Evolutionary conservation across 2,113 vertebrate species (phyloP).

Genomic region (Tragelaphus scriptus): DNA sequence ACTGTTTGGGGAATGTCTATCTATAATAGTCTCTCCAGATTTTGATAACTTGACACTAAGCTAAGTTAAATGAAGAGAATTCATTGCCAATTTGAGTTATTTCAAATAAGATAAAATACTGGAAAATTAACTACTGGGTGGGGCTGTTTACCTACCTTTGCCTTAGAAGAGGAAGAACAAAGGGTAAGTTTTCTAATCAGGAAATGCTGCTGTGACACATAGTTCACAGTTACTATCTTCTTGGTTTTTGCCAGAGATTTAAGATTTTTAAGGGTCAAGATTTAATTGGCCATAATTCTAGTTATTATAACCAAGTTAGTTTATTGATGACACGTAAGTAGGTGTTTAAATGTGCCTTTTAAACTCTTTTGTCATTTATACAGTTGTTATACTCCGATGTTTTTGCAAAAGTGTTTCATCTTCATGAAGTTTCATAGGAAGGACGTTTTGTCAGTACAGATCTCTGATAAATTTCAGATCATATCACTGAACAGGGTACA

Average conservation of each 20-base stretch:
- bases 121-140: not conserved
- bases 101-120: not conserved
- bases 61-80: not conserved
- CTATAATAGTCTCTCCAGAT: not conserved
- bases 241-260: not conserved
- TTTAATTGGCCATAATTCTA: not conserved
- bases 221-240: not conserved
- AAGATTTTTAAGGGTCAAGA: not conserved
- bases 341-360: not conserved
- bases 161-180: not conserved
- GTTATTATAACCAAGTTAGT: not conserved
- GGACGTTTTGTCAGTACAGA: not conserved
- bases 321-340: not conserved
- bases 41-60: not conserved
- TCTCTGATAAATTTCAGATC: not conserved
- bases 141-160: not conserved
- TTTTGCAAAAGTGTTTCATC: not conserved
- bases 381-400: not conserved
- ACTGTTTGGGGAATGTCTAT: not conserved
- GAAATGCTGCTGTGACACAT: not conserved
- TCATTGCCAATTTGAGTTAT: not conserved
- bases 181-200: not conserved
- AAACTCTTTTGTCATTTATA: not conserved
- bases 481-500: not conserved
- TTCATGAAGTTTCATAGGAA: not conserved